phyloP scores from a whole-genome alignment of 2,113 vertebrate species.

The Thymallus thymallus region DNA sequence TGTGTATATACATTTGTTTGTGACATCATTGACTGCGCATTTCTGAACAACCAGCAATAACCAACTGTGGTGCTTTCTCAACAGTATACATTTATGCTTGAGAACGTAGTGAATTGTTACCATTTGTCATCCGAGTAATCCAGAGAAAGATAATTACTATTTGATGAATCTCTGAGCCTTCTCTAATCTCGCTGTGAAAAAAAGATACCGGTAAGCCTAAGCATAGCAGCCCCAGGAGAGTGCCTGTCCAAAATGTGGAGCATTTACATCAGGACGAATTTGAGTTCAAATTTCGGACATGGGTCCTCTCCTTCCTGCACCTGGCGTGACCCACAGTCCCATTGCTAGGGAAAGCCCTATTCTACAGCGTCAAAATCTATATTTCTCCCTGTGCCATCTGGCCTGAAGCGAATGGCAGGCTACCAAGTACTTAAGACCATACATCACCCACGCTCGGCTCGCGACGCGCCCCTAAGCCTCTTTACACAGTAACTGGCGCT shows the following conservation, averaged over 20 bases:
- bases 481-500: constrained; percentile 18
- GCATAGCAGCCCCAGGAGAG: not conserved
- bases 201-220: not conserved
- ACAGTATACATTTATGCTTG: too few species aligned
- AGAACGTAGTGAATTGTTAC: not conserved
- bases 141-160: constrained; percentile 21
- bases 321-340: not conserved
- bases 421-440: not conserved
- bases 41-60: too few species aligned
- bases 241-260: not conserved
- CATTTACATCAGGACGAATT: constrained; percentile 14
- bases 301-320: not conserved
- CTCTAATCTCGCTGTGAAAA: constrained; percentile 40
- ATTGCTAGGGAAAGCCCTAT: constrained; percentile 4
- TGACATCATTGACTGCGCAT: not conserved
- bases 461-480: constrained; percentile 36
- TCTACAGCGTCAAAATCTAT: constrained; percentile 22
- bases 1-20: not conserved
- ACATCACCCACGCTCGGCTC: not conserved
- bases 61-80: too few species aligned
- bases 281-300: not conserved
- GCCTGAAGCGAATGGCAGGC: not conserved
- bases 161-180: constrained; percentile 40
- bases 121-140: constrained; percentile 31
- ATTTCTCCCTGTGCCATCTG: constrained; percentile 25